These are phyloP conservation scores for Halichoeres trimaculatus DNA, from an alignment of 2,113 vertebrate genomes.

Conservation along the genomic window DNA sequence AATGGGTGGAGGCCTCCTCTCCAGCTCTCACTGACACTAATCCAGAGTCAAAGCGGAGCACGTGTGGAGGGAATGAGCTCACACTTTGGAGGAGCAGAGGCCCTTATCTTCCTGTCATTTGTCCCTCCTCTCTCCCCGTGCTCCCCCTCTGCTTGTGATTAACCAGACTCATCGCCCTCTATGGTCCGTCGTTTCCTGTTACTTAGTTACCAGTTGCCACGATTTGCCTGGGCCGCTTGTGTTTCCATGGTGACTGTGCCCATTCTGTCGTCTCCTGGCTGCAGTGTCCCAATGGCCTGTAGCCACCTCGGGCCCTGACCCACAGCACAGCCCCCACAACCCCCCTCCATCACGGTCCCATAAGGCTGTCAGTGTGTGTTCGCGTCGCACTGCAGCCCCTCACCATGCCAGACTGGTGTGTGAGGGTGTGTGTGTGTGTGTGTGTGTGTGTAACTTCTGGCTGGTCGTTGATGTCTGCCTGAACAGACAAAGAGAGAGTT, in stretches of 20 bases:
- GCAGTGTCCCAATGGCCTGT: conserved; percentile 75
- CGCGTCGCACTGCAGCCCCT: conserved; percentile 47
- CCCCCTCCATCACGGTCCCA: conserved; percentile 62
- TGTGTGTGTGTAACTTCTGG: conserved; percentile 69
- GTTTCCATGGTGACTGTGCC: conserved; percentile 86
- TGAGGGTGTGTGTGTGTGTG: too few species aligned
- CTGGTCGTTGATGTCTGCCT: conserved; percentile 51
- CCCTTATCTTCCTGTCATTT: conserved; percentile 55
- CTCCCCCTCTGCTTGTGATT: conserved; percentile 68
- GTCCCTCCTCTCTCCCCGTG: conserved; percentile 39
- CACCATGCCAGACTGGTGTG: conserved; percentile 53
- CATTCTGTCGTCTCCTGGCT: conserved; percentile 82
- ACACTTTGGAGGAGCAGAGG: conserved; percentile 39
- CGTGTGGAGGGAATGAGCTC: conserved; percentile 33
- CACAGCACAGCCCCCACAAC: conserved; percentile 54
- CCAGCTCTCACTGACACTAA: conserved; percentile 55
- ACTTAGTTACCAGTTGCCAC: conserved; percentile 87
- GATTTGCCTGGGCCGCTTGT: conserved; percentile 83
- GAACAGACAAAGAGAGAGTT: conserved; percentile 51
- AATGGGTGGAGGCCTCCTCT: conserved; percentile 56
- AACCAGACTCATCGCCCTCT: conserved; percentile 76
- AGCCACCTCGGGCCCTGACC: conserved; percentile 74
- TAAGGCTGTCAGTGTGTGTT: conserved; percentile 76
- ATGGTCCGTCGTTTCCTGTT: conserved; percentile 84
- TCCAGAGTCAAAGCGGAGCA: conserved; percentile 54